Percentiles rank a stretch among this genome's conserved stretches.
These are phyloP conservation scores for Sphaeramia orbicularis DNA, from an alignment of 2,797 vertebrate genomes.

Conservation along the genomic window DNA sequence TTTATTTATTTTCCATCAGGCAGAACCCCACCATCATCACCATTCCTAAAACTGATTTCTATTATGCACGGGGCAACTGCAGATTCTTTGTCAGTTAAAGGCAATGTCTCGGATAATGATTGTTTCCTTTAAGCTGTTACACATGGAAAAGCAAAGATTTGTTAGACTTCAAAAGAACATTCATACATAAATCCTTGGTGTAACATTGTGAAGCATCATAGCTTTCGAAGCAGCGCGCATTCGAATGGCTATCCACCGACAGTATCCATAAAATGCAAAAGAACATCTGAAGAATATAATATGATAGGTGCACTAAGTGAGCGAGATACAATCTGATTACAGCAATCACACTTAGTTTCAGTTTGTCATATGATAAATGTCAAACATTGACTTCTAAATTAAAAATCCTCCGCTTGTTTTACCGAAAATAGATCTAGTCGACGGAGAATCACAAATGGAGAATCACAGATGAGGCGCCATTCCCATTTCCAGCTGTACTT, in stretches of 20 bases:
- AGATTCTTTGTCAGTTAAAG: slow-evolving; percentile 74
- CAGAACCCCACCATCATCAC: slow-evolving; percentile 63
- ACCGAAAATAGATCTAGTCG: slow-evolving; percentile 57
- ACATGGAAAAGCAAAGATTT: slow-evolving; percentile 74
- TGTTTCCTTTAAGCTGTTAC: slow-evolving; percentile 71
- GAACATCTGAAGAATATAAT: slow-evolving; percentile 49
- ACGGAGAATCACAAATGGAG: slow-evolving; percentile 49
- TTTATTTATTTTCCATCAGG: slow-evolving; percentile 82
- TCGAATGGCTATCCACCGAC: slow-evolving; percentile 36
- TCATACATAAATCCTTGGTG: slow-evolving; percentile 62
- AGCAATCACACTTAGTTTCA: slow-evolving; percentile 55
- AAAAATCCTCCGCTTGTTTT: slow-evolving; percentile 57
- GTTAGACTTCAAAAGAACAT: slow-evolving; percentile 59
- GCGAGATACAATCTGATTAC: slow-evolving; percentile 68
- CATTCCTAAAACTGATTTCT: slow-evolving; percentile 70
- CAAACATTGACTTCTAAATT: slow-evolving; percentile 41
- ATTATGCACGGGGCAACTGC: slow-evolving; percentile 67
- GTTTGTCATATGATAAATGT: slow-evolving; percentile 55
- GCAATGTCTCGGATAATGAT: slow-evolving; percentile 74
- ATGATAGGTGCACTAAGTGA: slow-evolving; percentile 45
- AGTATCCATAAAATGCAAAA: slow-evolving; percentile 62
- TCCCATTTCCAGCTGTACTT: slow-evolving; percentile 37
- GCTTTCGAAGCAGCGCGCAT: slow-evolving; percentile 51
- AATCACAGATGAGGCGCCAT: slow-evolving; percentile 61
- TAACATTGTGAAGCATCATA: slow-evolving; percentile 42